These are phyloP conservation scores for Tapera naevia DNA, from an alignment of 2,797 vertebrate species.

Conservation along the genomic window DNA sequence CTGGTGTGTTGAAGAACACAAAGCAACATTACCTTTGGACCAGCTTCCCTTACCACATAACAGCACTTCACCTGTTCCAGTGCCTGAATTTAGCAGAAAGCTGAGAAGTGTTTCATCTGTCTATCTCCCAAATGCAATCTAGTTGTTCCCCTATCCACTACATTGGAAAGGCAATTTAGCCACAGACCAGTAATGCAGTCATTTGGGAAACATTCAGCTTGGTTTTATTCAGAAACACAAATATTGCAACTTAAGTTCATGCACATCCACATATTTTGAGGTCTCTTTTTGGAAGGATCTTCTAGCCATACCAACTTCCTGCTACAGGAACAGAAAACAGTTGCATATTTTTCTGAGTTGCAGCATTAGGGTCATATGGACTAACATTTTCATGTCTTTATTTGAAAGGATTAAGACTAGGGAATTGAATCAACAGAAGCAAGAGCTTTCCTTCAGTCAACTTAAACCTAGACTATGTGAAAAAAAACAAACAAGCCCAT, in stretches of 20 bases:
- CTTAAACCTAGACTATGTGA: neutral
- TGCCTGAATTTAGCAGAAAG: neutral
- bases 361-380: neutral
- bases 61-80: neutral
- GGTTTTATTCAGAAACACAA: neutral
- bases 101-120: neutral
- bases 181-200: neutral
- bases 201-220: neutral
- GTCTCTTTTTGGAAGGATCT: neutral
- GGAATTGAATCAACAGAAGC: neutral
- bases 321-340: neutral
- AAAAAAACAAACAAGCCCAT: neutral
- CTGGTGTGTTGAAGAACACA: neutral
- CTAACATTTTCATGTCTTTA: neutral
- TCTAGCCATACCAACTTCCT: neutral
- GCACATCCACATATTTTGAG: no score
- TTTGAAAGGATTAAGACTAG: neutral
- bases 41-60: neutral
- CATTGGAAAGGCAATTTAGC: neutral
- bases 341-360: neutral
- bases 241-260: neutral
- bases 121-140: neutral
- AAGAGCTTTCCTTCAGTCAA: neutral
- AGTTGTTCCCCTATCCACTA: neutral
- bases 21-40: neutral